Percentiles rank a stretch among this genome's conserved stretches.
phyloP scores from a whole-genome alignment of 2,888 invertebrate genomes.

The Aromia moschata region DNA sequence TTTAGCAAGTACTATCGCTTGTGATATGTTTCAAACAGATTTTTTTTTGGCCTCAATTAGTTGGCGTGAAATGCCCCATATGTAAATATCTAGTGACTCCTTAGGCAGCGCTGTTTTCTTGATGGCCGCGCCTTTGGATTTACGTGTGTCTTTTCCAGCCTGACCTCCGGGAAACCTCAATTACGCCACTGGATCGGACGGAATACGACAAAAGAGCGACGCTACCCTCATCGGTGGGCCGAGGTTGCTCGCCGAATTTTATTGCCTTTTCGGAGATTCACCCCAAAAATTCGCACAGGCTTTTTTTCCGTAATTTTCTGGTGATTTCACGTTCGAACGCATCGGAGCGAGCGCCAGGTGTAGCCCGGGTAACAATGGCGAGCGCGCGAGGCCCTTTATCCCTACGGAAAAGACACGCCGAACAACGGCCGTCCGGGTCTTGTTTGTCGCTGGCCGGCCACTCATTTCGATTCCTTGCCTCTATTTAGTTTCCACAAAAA shows the following conservation, averaged over 20 bases:
- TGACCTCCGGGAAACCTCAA: too few relatives aligned
- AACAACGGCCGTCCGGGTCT: constrained; percentile 39
- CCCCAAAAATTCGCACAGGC: constrained; percentile 51
- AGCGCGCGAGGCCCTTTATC: constrained; percentile 57
- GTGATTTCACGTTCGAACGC: constrained; percentile 59
- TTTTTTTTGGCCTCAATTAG: too few relatives aligned
- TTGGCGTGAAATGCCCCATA: too few relatives aligned
- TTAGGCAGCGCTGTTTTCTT: too few relatives aligned
- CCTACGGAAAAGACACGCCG: constrained; percentile 53
- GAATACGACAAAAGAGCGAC: constrained; percentile 34
- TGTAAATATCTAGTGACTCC: too few relatives aligned
- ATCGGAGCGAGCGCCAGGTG: constrained; percentile 53
- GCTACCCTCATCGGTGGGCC: constrained; percentile 47
- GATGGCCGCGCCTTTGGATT: too few relatives aligned
- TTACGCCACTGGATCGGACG: too few relatives aligned
- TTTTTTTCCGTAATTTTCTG: constrained; percentile 59
- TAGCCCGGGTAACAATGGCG: constrained; percentile 47
- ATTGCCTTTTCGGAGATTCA: constrained; percentile 55
- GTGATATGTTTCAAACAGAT: too few relatives aligned
- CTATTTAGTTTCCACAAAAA: constrained; percentile 60
- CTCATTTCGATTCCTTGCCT: constrained; percentile 43
- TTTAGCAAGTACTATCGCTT: too few relatives aligned
- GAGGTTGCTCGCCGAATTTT: constrained; percentile 52
- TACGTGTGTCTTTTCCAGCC: too few relatives aligned
- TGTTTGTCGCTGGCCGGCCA: constrained; percentile 49